Base-by-base conservation (phyloP, 1,140 invertebrate species). In the Mizuhopecten yessoensis region DNA sequence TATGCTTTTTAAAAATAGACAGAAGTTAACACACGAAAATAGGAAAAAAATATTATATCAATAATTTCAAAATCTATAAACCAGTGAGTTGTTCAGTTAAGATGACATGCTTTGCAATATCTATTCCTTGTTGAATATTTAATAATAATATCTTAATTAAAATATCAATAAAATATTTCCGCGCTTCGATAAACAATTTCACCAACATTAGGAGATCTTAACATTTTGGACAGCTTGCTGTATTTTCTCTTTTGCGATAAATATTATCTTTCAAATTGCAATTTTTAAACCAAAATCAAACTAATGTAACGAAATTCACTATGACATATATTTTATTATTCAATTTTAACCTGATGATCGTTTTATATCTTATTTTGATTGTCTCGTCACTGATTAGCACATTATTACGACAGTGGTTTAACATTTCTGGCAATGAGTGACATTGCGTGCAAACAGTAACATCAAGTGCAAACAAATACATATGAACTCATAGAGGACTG, bases 401-500 rank as follows among this genome's bases (percentile, higher is more conserved):
- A 5, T 75, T 29, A 5, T 29, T 7, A 45, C 0, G 1, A 3
- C 5, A 75, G 0, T 17, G 23, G 57, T n/a, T 29, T 29, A 5
- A 75, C 57, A 17, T 75, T 17, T 75, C 57, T 45, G 57, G n/a
- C 23, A 17, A 75, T 29, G 29, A 7, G n/a, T 9, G 57, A 75
- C 57, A 75, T 29, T 75, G 3, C 57, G 57, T 75, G 57, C 57
- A 75, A 75, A 75, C 23, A 29, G 57, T 75, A 5, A 75, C 57
- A 75, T 13, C 57, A 7, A 75, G 57, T 75, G 57, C 57, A 75
- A 75, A 75, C 57, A 75, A 75, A n/a, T 75, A 75, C 29, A 75
- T 75, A 75, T n/a, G 57, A 29, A 75, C 57, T 75, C n/a, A 17
- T n/a, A n/a, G n/a, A n/a, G n/a, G 0, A 75, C 57, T 7, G 20